A percentile compares a stretch with the other conserved stretches of the same genome.
phyloP scores from a whole-genome alignment of 2,888 invertebrate genomes.

The Leptinotarsa haldemani region DNA sequence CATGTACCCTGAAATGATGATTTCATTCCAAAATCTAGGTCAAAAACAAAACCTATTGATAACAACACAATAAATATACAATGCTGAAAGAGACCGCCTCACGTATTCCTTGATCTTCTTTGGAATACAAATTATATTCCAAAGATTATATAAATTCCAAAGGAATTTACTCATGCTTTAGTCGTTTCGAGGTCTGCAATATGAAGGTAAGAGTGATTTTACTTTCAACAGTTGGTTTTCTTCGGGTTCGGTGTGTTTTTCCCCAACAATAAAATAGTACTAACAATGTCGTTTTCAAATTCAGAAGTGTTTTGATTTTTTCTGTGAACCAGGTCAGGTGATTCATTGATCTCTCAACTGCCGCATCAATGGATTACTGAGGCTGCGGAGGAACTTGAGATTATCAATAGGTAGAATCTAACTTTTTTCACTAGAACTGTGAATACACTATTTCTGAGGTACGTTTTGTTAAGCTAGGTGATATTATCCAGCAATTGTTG shows the following conservation, averaged over 20 bases:
- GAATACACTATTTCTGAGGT: too few relatives aligned
- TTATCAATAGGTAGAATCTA: too few relatives aligned
- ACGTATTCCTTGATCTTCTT: conserved; percentile 40
- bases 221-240: conserved; percentile 36
- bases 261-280: not conserved
- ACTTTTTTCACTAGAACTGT: too few relatives aligned
- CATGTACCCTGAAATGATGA: conserved; percentile 9
- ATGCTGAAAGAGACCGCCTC: conserved; percentile 41
- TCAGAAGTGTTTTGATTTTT: too few relatives aligned
- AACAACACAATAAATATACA: conserved; percentile 45
- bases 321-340: too few relatives aligned
- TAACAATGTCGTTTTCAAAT: too few relatives aligned
- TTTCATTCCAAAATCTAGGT: conserved; percentile 42
- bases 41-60: conserved; percentile 48
- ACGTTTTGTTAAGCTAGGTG: too few relatives aligned
- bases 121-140: conserved; percentile 45
- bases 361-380: too few relatives aligned
- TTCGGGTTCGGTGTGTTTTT: not conserved
- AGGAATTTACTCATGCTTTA: conserved; percentile 38
- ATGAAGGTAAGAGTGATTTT: conserved; percentile 55
- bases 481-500: too few relatives aligned
- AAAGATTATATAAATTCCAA: conserved; percentile 53
- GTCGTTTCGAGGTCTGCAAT: conserved; percentile 40
- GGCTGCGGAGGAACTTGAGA: too few relatives aligned
- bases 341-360: too few relatives aligned